phyloP scores from a whole-genome alignment of 1,140 invertebrate species.

The Bombyx mandarina region DNA sequence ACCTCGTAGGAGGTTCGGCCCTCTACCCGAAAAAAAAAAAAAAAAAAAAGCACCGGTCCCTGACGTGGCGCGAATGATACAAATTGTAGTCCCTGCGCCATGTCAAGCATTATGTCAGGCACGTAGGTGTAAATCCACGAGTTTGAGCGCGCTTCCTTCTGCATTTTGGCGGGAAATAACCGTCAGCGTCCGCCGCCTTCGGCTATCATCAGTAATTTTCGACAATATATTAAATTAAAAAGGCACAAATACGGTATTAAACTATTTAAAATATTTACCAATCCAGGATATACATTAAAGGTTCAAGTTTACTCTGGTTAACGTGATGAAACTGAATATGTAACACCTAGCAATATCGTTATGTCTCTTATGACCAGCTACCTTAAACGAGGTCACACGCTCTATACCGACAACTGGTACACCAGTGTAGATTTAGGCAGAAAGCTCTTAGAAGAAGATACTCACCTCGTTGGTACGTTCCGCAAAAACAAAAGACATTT shows the following conservation, averaged over 20 bases:
- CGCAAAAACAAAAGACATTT: slow-evolving; percentile 7
- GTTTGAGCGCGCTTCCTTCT: too few relatives aligned
- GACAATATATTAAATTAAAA: slow-evolving; percentile 46
- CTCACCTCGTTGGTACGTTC: slow-evolving; percentile 28
- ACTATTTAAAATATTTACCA: slow-evolving; percentile 42
- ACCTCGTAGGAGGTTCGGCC: too few relatives aligned
- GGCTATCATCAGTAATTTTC: too few relatives aligned
- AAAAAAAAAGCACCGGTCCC: too few relatives aligned
- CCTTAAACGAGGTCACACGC: slow-evolving; percentile 31
- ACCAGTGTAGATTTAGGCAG: slow-evolving; percentile 43
- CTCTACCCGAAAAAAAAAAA: too few relatives aligned
- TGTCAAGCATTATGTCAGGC: too few relatives aligned
- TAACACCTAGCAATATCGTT: slow-evolving; percentile 26
- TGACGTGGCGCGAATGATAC: too few relatives aligned
- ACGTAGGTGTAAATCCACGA: too few relatives aligned
- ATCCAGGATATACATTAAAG: slow-evolving; percentile 35
- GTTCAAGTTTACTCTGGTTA: slow-evolving; percentile 31
- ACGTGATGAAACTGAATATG: slow-evolving; percentile 6
- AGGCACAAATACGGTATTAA: slow-evolving; percentile 49
- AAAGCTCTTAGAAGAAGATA: slow-evolving; percentile 42
- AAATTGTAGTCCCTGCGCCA: too few relatives aligned
- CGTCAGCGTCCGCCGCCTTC: too few relatives aligned
- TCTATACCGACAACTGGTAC: slow-evolving; percentile 58
- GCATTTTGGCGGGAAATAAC: slow-evolving; percentile 49
- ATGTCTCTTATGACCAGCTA: slow-evolving; percentile 23